Percentiles rank a stretch among this genome's conserved stretches.
These are phyloP conservation scores for Cantharis nigra DNA, from an alignment of 2,888 invertebrate genomes.

Conservation along the genomic window DNA sequence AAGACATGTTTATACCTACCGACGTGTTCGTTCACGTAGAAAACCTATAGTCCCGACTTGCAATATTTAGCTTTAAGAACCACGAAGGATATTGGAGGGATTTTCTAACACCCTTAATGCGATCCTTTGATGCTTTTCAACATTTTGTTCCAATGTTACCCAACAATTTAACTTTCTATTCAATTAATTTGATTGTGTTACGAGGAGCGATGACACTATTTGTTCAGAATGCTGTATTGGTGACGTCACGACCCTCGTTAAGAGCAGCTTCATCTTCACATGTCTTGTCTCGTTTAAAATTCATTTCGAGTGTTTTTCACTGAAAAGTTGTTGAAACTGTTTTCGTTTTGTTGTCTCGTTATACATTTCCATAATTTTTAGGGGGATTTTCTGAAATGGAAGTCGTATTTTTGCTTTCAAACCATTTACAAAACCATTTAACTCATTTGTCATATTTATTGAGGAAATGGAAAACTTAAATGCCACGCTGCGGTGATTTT, in stretches of 20 bases:
- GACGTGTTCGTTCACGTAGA: slow-evolving; percentile 32
- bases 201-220: slow-evolving; percentile 1
- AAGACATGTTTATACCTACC: neutral
- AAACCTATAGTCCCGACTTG: slow-evolving; percentile 36
- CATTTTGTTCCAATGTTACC: neutral
- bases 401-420: neutral
- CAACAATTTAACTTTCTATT: slow-evolving; percentile 1
- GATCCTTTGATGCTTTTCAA: neutral
- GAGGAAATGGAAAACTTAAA: neutral
- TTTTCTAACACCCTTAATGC: neutral
- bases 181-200: slow-evolving; percentile 2
- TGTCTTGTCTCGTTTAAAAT: neutral
- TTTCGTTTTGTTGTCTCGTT: neutral
- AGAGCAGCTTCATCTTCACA: neutral
- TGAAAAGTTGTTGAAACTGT: neutral
- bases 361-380: neutral
- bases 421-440: neutral
- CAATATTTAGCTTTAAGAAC: slow-evolving; percentile 30
- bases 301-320: neutral
- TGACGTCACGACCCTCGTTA: neutral
- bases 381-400: neutral
- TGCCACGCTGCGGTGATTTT: neutral
- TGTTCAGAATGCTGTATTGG: neutral
- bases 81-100: neutral
- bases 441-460: neutral